phyloP scores from a whole-genome alignment of 2,113 vertebrate genomes.

The Myiopsitta monachus region DNA sequence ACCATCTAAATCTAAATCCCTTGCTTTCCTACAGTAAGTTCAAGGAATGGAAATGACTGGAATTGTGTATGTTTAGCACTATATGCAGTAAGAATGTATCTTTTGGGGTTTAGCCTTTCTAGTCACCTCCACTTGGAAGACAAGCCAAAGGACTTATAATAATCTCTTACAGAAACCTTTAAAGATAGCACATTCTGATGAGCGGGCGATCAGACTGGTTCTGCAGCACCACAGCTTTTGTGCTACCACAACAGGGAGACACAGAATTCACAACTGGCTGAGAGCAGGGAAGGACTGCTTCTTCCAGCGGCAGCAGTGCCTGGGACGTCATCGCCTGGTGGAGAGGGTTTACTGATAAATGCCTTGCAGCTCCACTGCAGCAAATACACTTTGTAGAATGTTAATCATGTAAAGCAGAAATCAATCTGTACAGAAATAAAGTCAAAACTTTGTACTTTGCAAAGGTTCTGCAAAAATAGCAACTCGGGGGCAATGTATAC shows the following conservation, averaged over 20 bases:
- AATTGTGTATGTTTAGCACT: not conserved
- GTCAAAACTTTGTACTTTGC: not conserved
- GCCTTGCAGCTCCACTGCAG: not conserved
- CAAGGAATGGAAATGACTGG: constrained; percentile 13
- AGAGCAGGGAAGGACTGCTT: not conserved
- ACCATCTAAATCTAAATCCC: not conserved
- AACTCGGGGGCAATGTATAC: not conserved
- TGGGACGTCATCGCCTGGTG: not conserved
- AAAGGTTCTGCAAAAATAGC: not conserved
- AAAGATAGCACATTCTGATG: not conserved
- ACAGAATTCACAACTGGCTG: not conserved
- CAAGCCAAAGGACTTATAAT: not conserved
- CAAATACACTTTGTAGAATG: not conserved
- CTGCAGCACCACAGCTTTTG: not conserved
- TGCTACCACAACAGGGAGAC: not conserved
- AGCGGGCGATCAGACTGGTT: not conserved
- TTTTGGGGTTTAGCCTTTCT: not conserved
- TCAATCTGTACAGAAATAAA: not conserved
- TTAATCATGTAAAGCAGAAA: not conserved
- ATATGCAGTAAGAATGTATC: not conserved
- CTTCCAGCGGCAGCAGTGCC: not conserved
- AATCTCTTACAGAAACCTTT: not conserved
- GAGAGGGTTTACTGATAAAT: not conserved
- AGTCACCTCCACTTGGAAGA: not conserved
- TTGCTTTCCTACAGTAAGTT: constrained; percentile 15